Base-by-base conservation (phyloP, 1,140 invertebrate species). In the Heliconius eleuchia region DNA sequence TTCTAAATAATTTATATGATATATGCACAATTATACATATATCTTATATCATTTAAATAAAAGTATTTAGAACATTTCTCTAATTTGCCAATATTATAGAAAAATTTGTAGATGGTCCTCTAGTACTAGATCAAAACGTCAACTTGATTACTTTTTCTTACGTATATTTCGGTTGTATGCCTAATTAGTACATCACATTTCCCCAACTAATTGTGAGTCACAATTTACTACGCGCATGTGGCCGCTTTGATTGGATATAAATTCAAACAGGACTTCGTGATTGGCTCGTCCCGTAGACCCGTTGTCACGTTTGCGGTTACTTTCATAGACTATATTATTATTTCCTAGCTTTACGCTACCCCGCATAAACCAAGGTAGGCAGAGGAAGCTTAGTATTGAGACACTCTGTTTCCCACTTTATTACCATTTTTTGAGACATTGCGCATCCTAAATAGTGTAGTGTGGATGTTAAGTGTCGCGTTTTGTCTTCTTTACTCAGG, bases 211-310 rank as follows among this genome's bases (percentile, higher is more conserved):
- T 85, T 84, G 80, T 80, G 81, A 77, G 82, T 85, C 81, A 82
- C 70, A 80, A 84, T 87, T 85, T 83, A 84, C 74, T 60, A 37
- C 60, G 66, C 42, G 50, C 74, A 80, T 79, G 80, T 80, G 73
- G 77, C 81, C 73, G 76, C 73, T 82, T 79, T 86, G 86, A 87
- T 87, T 87, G 86, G 84, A 83, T 87, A 80, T 84, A 86, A 87
- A 87, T 86, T 85, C 78, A 76, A 76, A 55, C 74, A 39, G 76
- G 30, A 37, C 75, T 37, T 73, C 52, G 71, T 86, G 84, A 87
- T 87, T 86, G 84, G 83, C 57, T 76, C 23, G 71, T 42, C 66
- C 23, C 23, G 11, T 39, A 60, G n/a, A 80, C 74, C 71, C 57
- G 66, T 39, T 73, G 74, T 76, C 76, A 46, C 75, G 46, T 52